phyloP scores from a whole-genome alignment of 2,113 vertebrate species.

The Ailurus styani region DNA sequence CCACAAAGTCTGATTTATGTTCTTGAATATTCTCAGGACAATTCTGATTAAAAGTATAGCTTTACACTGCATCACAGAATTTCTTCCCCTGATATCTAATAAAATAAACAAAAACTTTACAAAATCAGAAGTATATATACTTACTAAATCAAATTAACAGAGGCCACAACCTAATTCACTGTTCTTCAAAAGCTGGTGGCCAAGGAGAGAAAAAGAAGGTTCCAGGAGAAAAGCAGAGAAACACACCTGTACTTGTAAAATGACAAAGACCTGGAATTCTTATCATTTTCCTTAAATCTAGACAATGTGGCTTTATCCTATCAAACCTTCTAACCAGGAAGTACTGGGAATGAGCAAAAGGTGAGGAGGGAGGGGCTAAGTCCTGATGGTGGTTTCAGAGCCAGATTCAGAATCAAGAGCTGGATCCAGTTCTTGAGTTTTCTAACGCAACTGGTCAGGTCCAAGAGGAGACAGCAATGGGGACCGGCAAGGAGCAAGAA shows the following conservation, averaged over 20 bases:
- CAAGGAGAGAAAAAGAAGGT: background rate
- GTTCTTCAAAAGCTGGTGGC: background rate
- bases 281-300: background rate
- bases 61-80: background rate
- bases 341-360: background rate
- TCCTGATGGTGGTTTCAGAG: background rate
- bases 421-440: background rate
- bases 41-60: background rate
- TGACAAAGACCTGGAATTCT: background rate
- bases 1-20: background rate
- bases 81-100: background rate
- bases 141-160: background rate
- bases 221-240: background rate
- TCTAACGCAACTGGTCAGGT: background rate
- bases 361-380: background rate
- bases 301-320: background rate
- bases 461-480: background rate
- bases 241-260: background rate
- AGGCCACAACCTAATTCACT: background rate
- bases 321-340: background rate
- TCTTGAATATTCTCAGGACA: background rate
- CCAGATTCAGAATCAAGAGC: background rate
- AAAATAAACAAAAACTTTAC: background rate
- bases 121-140: background rate
- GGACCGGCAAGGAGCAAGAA: background rate